Conservation (phyloP, 2,888 invertebrate species). For the Dicyrtoma fusca region DNA sequence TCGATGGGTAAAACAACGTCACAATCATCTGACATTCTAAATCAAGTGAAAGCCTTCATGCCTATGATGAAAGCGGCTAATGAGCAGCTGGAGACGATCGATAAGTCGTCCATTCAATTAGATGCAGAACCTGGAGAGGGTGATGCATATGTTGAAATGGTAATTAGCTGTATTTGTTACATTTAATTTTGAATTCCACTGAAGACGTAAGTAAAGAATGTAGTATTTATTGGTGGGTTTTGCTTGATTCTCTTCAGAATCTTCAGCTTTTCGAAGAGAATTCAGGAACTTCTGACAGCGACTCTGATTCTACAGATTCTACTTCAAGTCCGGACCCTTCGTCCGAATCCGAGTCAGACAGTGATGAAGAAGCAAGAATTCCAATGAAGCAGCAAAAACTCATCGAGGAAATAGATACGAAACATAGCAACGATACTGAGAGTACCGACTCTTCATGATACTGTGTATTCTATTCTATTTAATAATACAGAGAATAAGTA, state of each 20-base stretch:
- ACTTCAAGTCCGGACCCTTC: conserved; percentile 22
- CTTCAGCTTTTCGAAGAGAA: conserved; percentile 31
- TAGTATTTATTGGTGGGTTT: no score
- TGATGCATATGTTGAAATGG: conserved; percentile 41
- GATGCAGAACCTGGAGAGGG: conserved; percentile 32
- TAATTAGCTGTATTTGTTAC: not conserved
- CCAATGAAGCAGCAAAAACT: conserved; percentile 32
- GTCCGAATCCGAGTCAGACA: not conserved
- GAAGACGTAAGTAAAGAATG: no score
- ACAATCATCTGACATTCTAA: conserved; percentile 28
- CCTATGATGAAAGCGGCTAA: conserved; percentile 37
- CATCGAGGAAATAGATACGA: conserved; percentile 21
- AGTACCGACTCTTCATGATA: not conserved
- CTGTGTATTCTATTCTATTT: no score
- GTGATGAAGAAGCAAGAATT: conserved; percentile 14
- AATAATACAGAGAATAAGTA: not conserved
- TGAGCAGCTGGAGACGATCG: conserved; percentile 25
- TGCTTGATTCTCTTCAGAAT: conserved; percentile 6
- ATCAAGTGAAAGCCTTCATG: conserved; percentile 39
- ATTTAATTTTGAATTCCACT: no score
- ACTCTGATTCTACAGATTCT: conserved; percentile 32
- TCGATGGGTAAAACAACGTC: not conserved
- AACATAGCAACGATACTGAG: not conserved
- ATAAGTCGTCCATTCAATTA: conserved; percentile 25
- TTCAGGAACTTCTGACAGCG: conserved; percentile 34